Evolutionary conservation across 2,113 vertebrate species (phyloP), one percentile per base, ranked within the genome.

Genomic region (Rhinogobius similis): DNA sequence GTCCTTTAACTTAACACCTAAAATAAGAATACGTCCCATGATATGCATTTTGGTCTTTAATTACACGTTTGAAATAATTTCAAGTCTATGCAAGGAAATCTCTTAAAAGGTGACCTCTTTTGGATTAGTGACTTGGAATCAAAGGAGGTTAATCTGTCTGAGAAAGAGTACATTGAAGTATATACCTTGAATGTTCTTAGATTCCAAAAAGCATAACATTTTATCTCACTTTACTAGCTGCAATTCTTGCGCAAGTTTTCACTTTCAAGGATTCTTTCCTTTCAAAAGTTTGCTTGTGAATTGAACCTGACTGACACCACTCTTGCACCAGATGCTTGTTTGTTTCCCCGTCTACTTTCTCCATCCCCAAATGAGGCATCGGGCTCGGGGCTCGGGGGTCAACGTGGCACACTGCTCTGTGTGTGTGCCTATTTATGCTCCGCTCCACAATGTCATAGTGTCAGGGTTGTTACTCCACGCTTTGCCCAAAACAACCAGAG

Each of bases 401-500:
- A 87, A 27, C n/a, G 2, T 5, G 50, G 70, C 81, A 65, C 69
- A 67, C 50, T 52, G 67, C 1, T 18, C 14, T 50, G 65, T 72
- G 78, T 72, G 65, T 38, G 48, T 23, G 55, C 73, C 68, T 82
- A 53, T 82, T 76, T 86, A 50, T 53, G 67, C 53, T 16, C 58
- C 76, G 73, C 74, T 83, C 68, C 66, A 79, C 72, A 69, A 41
- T 87, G 82, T 86, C 76, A 86, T 88, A 88, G 82, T 85, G 87
- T 90, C 82, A 80, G 63, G 81, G 76, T 82, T 90, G 88, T 88
- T 87, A 75, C 68, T 76, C 71, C 46, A 73, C 62, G 29, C 65
- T 68, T 84, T 76, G 7, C 65, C 69, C 72, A 78, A 87, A 89
- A 92, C 88, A 92, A 90, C 85, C 67, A 62, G 68, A 80, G 78